Base-by-base conservation (phyloP, 2,888 invertebrate species). In the Lumbricus terrestris region DNA sequence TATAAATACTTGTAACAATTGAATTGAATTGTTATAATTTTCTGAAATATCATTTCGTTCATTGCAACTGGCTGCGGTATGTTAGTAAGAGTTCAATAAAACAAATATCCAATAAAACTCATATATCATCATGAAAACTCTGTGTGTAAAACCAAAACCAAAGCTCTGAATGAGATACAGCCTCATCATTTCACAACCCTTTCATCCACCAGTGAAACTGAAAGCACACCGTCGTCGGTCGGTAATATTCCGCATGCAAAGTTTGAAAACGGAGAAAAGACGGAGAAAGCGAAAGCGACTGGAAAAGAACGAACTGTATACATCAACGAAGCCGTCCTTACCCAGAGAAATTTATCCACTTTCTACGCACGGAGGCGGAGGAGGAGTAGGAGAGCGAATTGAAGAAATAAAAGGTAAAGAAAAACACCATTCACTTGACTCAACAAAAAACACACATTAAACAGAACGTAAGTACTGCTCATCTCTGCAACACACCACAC, bases 301-400 rank as follows among this genome's bases (percentile, higher is more conserved):
- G 4, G 69, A 69, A 69, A 69, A n/a, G 69, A 69, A n/a, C 13
- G 69, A 47, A 83, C 40, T 40, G 33, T 47, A 88, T n/a, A n/a
- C n/a, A 38, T 16, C 37, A 40, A 90, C 35, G 1, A 35, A 40
- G 29, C 16, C 23, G 54, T 69, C 91, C 94, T 95, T 95, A 95
- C 95, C 95, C 95, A 94, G 89, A 95, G 93, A 91, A 95, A 94
- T 93, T 95, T 95, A 93, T 95, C 95, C 95, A 95, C 94, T 93
- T 95, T 95, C 95, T 95, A 94, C 18, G 88, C 42, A 90, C 42
- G 16, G 85, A 35, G 35, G n/a, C n/a, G 37, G 35, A 88, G 47
- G 90, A 35, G 35, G n/a, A 38, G 37, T 15, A 88, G 47, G 90
- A 91, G 89, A 90, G 90, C 88, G 92, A 89, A 90, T 82, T 89